Base-by-base conservation (phyloP, 1,140 invertebrate genomes). In the Paraescarpia echinospica region DNA sequence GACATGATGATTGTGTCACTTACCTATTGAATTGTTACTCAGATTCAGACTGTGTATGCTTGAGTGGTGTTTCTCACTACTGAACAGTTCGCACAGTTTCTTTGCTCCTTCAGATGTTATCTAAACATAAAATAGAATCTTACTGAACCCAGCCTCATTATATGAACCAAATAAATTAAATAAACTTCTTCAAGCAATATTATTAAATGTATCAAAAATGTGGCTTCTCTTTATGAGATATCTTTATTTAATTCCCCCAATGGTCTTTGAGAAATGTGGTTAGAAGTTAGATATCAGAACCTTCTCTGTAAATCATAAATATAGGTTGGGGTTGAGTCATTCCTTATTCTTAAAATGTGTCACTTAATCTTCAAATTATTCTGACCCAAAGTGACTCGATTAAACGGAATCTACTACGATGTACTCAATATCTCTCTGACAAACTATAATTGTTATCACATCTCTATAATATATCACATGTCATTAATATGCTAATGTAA, bases 41-140 rank as follows among this genome's bases (percentile, higher is more conserved):
- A 95, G 92, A 91, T 95, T 95, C 0, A 95, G 93, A 93, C 94
- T 95, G 91, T 95, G 94, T n/a, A 95, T 92, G 92, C 94, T 93
- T 34, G 93, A 93, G 35, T 89, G 93, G 35, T 95, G 94, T 33
- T 91, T 91, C 35, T 35, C 18, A 48, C 48, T 48, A 35, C 35
- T 92, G 41, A 92, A 34, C 9, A 48, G 89, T 34, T 35, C 31
- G 34, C n/a, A 91, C 33, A 91, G 48, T 18, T 51, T 35, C 88
- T 92, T 34, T 31, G 41, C 92, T 59, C 41, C 41, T 33, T 8
- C 35, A 59, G 41, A 33, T 22, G 18, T 88, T 22, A 48, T 88
- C 48, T 77, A 77, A 77, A 77, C 59, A 77, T 18, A 77, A 6
- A 77, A 77, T 6, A 77, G 8, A 77, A 27, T 27, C 59, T 31